Base-by-base conservation (phyloP, 2,113 vertebrate genomes). In the Hypanus sabinus region DNA sequence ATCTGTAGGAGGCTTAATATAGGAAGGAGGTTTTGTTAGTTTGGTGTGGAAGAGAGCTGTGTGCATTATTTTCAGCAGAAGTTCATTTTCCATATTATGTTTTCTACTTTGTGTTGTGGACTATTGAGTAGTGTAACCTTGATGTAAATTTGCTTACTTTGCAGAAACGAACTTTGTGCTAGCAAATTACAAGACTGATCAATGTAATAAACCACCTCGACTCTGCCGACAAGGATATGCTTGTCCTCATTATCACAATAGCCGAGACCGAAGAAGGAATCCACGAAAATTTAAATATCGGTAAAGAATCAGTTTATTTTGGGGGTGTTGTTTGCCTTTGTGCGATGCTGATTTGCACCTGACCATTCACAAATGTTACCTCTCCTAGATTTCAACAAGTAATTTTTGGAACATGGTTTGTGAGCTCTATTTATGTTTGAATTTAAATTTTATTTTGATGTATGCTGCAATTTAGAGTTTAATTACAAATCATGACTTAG, bases 161-260 rank as follows among this genome's bases (percentile, higher is more conserved):
- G 9, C 97, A 99, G 98, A 99, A 94, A 97, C 97, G 94, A 98
- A 97, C 95, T 99, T 98, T 95, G 98, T 99, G 95, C 96, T 99
- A 96, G 97, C 97, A 94, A 98, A 98, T 96, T 99, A 99, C 95
- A 99, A 99, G 97, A 99, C 98, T 0, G 98, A 98, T 94, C 98
- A 98, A 94, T 99, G 98, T 95, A 98, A 97, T 77, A 98, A 98
- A 95, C 98, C 98, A 1, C 98, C 98, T 0, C 97, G 98, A 95
- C 97, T 98, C 94, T 99, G 98, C 96, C 98, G 98, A 96, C 98
- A 98, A 95, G 98, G 98, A 94, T 98, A 99, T 0, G 98, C 98
- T 0, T 99, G 98, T 95, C 98, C 98, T 0, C 98, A 98, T 95
- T 98, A 98, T 96, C 98, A 98, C 95, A 98, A 97, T 94, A 98